Percentiles rank a stretch among this genome's conserved stretches.
Evolutionary conservation across 1,140 invertebrate genomes (phyloP).

Genomic region (Scaptomyza pallida): DNA sequence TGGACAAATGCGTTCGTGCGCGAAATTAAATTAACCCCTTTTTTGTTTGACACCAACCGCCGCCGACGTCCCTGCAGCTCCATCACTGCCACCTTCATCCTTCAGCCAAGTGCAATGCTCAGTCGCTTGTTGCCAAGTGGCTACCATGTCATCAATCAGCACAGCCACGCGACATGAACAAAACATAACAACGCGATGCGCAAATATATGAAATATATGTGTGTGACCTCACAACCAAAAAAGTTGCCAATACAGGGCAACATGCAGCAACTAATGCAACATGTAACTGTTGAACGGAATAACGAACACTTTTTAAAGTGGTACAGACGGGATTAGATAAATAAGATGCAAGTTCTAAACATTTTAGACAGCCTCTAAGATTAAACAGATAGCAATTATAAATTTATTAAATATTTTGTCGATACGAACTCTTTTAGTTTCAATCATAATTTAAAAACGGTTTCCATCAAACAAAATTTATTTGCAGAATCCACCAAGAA

Average conservation of each 20-base stretch:
- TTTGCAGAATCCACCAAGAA: neutral
- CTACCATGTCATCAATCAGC: conserved; percentile 74
- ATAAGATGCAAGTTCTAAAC: too few relatives aligned
- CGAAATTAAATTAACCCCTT: conserved; percentile 82
- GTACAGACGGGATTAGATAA: too few relatives aligned
- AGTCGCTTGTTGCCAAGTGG: conserved; percentile 56
- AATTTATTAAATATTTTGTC: too few relatives aligned
- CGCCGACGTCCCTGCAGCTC: neutral
- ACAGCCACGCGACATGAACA: conserved; percentile 46
- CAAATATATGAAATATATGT: conserved; percentile 74
- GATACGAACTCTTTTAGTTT: too few relatives aligned
- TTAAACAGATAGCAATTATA: too few relatives aligned
- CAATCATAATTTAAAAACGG: too few relatives aligned
- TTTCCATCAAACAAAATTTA: neutral
- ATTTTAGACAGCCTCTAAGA: too few relatives aligned
- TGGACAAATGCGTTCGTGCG: conserved; percentile 76
- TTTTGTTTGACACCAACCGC: conserved; percentile 48
- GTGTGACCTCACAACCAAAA: conserved; percentile 46
- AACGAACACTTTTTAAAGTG: too few relatives aligned
- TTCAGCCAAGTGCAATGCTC: conserved; percentile 52
- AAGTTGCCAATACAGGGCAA: conserved; percentile 14
- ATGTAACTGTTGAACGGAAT: too few relatives aligned
- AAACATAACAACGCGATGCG: conserved; percentile 66
- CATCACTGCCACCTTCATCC: conserved; percentile 18
- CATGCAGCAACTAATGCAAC: neutral